Evolutionary conservation across 2,797 vertebrate genomes (phyloP).

Genomic region (Erpetoichthys calabaricus): DNA sequence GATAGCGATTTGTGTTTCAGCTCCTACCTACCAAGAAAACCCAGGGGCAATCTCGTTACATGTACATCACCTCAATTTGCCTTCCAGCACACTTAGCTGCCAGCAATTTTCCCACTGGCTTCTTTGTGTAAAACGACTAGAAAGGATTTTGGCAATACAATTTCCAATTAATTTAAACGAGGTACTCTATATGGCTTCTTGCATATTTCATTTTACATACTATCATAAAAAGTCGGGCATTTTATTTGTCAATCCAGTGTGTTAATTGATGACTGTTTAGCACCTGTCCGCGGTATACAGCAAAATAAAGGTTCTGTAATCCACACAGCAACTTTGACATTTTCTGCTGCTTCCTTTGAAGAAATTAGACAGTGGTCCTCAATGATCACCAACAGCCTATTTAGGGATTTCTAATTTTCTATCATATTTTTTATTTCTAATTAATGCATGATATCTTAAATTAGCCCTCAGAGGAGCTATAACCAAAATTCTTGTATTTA

Average conservation of each 20-base stretch:
- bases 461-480: conserved; percentile 62
- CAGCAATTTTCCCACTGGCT: conserved; percentile 42
- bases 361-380: conserved; percentile 37
- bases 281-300: no score
- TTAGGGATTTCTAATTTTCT: conserved; percentile 52
- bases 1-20: conserved; percentile 69
- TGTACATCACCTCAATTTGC: conserved; percentile 58
- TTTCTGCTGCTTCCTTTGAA: conserved; percentile 45
- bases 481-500: conserved; percentile 68
- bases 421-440: conserved; percentile 53
- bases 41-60: conserved; percentile 60
- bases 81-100: conserved; percentile 47
- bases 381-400: conserved; percentile 47
- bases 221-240: no score
- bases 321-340: no score
- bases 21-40: conserved; percentile 62
- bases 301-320: no score
- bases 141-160: conserved; percentile 60
- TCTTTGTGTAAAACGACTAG: conserved; percentile 50
- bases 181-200: no score
- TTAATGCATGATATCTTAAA: conserved; percentile 61
- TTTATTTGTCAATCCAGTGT: no score
- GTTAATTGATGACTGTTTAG: no score
- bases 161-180: conserved; percentile 41
- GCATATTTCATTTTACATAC: no score